A percentile compares a stretch with the other conserved stretches of the same genome.
Conservation (phyloP, 2,888 invertebrate species). For the Pristionchus fissidentatus region DNA sequence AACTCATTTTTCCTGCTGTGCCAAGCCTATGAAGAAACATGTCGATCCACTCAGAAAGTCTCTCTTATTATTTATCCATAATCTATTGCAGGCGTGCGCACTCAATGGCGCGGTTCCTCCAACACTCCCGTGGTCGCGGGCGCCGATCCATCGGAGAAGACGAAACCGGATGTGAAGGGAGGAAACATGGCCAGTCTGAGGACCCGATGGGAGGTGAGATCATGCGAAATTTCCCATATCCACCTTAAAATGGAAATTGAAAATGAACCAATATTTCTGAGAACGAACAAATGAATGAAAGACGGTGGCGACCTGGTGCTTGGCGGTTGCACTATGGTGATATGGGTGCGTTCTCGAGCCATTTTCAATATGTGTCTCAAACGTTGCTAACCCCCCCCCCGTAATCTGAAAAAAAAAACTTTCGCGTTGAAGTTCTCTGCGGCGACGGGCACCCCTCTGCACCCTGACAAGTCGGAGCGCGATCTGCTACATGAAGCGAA, state of each 20-base stretch:
- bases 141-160: slow-evolving; percentile 57
- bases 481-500: slow-evolving; percentile 60
- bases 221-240: too few species aligned
- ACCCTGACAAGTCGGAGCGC: slow-evolving; percentile 65
- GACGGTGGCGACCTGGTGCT: too few species aligned
- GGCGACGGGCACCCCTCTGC: slow-evolving; percentile 67
- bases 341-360: not conserved
- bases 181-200: slow-evolving; percentile 57
- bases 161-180: slow-evolving; percentile 54
- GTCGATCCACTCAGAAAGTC: too few species aligned
- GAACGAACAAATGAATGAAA: too few species aligned
- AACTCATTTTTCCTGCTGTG: too few species aligned
- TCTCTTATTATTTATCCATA: too few species aligned
- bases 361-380: not conserved
- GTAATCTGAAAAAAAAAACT: too few species aligned
- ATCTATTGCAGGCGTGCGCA: slow-evolving; percentile 52
- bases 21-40: too few species aligned
- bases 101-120: slow-evolving; percentile 61
- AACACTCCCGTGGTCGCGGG: slow-evolving; percentile 63
- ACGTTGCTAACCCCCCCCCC: not conserved
- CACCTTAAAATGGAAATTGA: too few species aligned
- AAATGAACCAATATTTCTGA: too few species aligned
- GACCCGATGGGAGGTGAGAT: slow-evolving; percentile 61
- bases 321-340: too few species aligned
- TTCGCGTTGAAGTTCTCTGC: slow-evolving; percentile 63